Percentiles rank a stretch among this genome's conserved stretches.
phyloP scores from a whole-genome alignment of 2,113 vertebrate species.

The Stegostoma tigrinum region DNA sequence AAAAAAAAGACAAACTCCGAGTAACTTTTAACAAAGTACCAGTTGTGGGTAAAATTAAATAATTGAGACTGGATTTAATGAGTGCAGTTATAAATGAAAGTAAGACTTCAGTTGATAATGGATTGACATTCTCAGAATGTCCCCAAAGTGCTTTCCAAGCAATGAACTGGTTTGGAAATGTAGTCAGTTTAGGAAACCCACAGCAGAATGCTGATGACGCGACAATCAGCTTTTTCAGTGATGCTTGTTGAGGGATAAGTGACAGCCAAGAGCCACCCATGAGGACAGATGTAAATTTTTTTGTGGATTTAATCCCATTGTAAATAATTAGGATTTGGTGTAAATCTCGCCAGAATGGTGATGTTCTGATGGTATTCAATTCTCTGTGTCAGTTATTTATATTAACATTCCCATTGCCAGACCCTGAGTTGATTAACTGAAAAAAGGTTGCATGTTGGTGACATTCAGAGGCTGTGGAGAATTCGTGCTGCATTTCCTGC shows the following conservation, averaged over 20 bases:
- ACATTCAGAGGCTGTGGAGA: background rate
- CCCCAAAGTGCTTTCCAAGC: background rate
- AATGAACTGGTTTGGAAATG: background rate
- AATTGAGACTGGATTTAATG: background rate
- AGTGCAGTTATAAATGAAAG: background rate
- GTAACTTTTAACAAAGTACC: background rate
- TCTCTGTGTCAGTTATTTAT: background rate
- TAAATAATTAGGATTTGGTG: background rate
- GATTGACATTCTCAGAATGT: background rate
- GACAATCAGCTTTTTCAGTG: background rate
- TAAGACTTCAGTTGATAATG: background rate
- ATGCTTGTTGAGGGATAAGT: background rate
- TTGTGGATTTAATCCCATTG: background rate
- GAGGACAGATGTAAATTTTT: background rate
- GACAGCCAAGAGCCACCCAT: background rate
- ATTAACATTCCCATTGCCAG: constrained; percentile 20
- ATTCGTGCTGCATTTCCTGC: too few relatives aligned
- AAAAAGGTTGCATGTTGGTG: background rate
- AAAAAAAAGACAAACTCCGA: background rate
- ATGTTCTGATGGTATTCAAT: background rate
- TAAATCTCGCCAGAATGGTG: background rate
- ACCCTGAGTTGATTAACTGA: background rate
- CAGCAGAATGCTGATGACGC: background rate
- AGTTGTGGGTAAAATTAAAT: background rate
- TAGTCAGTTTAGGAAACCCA: background rate